Evolutionary conservation across 2,113 vertebrate species (phyloP).

Genomic region (Pseudois nayaur): DNA sequence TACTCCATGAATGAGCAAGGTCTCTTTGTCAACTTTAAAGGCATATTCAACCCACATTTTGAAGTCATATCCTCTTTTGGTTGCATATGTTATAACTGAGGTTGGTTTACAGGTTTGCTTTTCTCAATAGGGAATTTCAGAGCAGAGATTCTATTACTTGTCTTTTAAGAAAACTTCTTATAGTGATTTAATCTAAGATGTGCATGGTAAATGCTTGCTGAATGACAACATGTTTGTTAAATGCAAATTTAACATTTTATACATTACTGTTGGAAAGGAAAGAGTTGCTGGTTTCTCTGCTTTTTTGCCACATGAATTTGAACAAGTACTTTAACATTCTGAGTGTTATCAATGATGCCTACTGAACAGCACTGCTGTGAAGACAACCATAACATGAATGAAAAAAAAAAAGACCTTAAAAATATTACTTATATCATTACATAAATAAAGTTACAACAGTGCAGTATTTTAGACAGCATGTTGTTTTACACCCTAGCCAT

Average conservation of each 20-base stretch:
- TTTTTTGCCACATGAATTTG: neutral
- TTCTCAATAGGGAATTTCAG: neutral
- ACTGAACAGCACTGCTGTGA: neutral
- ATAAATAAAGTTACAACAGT: constrained; percentile 6
- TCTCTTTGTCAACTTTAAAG: neutral
- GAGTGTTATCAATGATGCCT: neutral
- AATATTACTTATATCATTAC: constrained; percentile 5
- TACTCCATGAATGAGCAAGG: neutral
- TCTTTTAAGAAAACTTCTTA: neutral
- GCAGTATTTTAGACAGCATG: neutral
- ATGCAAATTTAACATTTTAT: neutral
- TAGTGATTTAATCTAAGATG: neutral
- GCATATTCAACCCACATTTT: neutral
- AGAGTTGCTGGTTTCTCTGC: neutral
- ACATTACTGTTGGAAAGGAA: neutral
- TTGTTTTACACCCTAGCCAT: neutral
- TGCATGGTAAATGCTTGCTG: neutral
- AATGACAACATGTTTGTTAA: neutral
- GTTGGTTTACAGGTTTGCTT: neutral
- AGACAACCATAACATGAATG: neutral
- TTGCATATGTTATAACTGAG: neutral
- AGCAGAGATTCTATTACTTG: neutral
- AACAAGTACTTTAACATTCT: neutral
- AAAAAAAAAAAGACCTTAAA: neutral
- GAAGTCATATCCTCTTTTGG: neutral